These are phyloP conservation scores for Grammomys surdaster DNA, from an alignment of 2,113 vertebrate genomes.

Conservation along the genomic window DNA sequence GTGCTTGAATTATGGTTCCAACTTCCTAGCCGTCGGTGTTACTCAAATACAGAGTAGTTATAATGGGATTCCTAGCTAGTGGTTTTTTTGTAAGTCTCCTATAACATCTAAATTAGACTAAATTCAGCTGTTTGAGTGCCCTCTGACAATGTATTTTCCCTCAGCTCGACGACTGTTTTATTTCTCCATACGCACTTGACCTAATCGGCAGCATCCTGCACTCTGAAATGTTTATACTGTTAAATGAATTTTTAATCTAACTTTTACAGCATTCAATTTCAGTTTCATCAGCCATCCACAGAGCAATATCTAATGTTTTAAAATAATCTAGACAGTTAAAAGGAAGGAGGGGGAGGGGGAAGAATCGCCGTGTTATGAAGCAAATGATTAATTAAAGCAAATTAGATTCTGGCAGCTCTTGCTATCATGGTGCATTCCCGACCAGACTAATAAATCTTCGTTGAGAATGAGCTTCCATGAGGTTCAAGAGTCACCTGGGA, in stretches of 20 bases:
- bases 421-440: conserved; percentile 72
- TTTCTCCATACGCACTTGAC: conserved; percentile 79
- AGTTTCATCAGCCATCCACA: conserved; percentile 77
- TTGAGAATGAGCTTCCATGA: conserved; percentile 76
- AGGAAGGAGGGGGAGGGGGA: conserved; percentile 39
- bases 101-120: conserved; percentile 78
- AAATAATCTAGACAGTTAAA: conserved; percentile 75
- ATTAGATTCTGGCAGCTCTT: conserved; percentile 79
- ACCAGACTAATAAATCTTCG: conserved; percentile 79
- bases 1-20: conserved; percentile 55
- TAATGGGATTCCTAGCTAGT: conserved; percentile 65
- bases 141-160: conserved; percentile 83
- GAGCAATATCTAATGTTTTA: conserved; percentile 81
- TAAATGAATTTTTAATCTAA: conserved; percentile 82
- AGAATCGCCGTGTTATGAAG: conserved; percentile 79
- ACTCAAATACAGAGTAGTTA: conserved; percentile 77
- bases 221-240: conserved; percentile 82
- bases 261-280: conserved; percentile 79
- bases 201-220: conserved; percentile 75
- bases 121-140: conserved; percentile 80
- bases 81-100: conserved; percentile 65
- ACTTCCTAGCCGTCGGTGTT: conserved; percentile 60
- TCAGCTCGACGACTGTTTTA: conserved; percentile 78
- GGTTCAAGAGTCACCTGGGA: conserved; percentile 79
- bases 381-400: conserved; percentile 85